Evolutionary conservation across 2,797 vertebrate genomes (phyloP).

Genomic region (Sternotherus odoratus): DNA sequence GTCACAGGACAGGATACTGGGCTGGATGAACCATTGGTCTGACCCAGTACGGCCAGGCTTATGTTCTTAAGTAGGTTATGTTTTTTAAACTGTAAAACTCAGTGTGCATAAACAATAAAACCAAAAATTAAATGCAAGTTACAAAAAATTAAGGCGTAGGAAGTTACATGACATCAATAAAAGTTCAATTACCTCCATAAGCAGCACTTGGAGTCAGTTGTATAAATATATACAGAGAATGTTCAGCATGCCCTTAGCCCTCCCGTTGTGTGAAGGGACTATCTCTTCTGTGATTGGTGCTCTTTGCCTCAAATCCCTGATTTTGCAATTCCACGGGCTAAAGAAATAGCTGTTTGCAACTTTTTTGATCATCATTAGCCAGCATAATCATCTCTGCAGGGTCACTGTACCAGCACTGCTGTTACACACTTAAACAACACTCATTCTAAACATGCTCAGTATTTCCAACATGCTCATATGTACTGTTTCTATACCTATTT

Average conservation of each 20-base stretch:
- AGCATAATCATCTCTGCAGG: background rate
- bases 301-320: background rate
- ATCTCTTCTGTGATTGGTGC: background rate
- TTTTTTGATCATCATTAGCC: background rate
- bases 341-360: constrained; percentile 9
- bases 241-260: background rate
- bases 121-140: background rate
- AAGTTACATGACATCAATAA: background rate
- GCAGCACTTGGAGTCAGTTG: background rate
- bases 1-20: background rate
- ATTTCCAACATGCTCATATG: rapidly evolving
- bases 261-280: background rate
- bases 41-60: background rate
- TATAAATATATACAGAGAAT: background rate
- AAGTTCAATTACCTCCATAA: background rate
- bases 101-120: background rate
- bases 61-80: background rate
- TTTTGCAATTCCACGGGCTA: constrained; percentile 2
- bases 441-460: rapidly evolving
- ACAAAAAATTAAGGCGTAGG: background rate
- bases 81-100: background rate
- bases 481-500: rapidly evolving
- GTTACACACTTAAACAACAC: background rate
- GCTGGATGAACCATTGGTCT: background rate
- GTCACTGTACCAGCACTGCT: background rate